Conservation (phyloP, 2,797 vertebrate genomes). For the Malurus splendens region DNA sequence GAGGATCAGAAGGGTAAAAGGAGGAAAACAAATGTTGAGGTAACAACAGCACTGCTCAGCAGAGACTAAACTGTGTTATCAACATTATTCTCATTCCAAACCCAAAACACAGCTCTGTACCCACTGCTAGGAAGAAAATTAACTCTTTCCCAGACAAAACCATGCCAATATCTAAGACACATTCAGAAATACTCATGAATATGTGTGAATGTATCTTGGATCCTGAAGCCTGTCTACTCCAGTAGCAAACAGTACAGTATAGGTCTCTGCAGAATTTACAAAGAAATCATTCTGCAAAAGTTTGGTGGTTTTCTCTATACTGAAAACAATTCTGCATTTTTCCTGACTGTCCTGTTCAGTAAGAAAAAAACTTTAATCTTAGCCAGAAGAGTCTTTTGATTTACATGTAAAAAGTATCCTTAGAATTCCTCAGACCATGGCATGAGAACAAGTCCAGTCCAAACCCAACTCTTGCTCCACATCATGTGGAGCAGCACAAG, state of each 20-base stretch:
- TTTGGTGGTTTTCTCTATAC: neutral
- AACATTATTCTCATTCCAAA: neutral
- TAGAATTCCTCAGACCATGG: neutral
- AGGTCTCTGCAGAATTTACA: neutral
- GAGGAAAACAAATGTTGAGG: neutral
- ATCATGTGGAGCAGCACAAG: neutral
- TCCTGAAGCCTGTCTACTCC: neutral
- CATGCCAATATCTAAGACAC: neutral
- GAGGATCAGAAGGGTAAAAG: neutral
- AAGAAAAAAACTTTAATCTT: neutral
- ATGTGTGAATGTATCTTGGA: neutral
- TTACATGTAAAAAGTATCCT: neutral
- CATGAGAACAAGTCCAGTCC: neutral
- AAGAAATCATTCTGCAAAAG: neutral
- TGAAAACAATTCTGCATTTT: neutral
- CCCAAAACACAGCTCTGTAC: neutral
- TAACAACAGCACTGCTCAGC: neutral
- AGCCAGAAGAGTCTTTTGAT: neutral
- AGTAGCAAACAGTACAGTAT: neutral
- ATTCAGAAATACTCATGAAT: neutral
- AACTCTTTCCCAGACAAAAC: neutral
- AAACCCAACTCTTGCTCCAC: neutral
- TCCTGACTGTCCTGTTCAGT: neutral
- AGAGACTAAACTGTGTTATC: rapidly evolving
- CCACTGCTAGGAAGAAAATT: neutral